These are phyloP conservation scores for Agonopterix heracliana DNA, from an alignment of 2,888 invertebrate species.

Conservation along the genomic window DNA sequence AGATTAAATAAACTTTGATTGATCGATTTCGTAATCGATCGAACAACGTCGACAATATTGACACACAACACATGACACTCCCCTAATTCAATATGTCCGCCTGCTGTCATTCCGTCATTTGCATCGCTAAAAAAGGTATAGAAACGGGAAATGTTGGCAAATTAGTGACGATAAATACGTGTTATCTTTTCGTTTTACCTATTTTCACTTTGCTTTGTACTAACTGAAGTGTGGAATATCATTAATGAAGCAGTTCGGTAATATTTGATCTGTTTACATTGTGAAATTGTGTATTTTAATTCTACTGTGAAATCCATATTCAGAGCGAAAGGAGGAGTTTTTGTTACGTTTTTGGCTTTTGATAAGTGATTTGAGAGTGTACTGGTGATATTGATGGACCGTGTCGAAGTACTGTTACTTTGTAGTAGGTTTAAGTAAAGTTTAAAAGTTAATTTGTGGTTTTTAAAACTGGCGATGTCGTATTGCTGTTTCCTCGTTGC, in stretches of 20 bases:
- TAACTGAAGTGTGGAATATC: slow-evolving; percentile 26
- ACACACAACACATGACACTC: background rate
- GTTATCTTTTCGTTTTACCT: slow-evolving; percentile 47
- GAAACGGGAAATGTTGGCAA: slow-evolving; percentile 68
- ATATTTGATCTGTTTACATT: slow-evolving; percentile 62
- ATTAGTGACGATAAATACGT: slow-evolving; percentile 60
- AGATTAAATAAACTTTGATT: background rate
- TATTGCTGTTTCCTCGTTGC: slow-evolving; percentile 30
- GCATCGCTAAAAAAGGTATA: slow-evolving; percentile 54
- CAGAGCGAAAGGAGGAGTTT: slow-evolving; percentile 54
- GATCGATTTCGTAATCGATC: background rate
- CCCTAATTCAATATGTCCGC: slow-evolving; percentile 36
- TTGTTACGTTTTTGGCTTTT: slow-evolving; percentile 35
- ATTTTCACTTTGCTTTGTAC: slow-evolving; percentile 26
- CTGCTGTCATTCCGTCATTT: slow-evolving; percentile 11
- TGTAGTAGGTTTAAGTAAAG: slow-evolving; percentile 24
- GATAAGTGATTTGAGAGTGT: slow-evolving; percentile 36
- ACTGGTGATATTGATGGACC: slow-evolving; percentile 44
- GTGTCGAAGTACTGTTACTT: slow-evolving; percentile 48
- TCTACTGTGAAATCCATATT: slow-evolving; percentile 45
- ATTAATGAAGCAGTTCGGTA: slow-evolving; percentile 29
- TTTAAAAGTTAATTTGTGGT: slow-evolving; percentile 25
- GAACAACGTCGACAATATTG: too few species aligned
- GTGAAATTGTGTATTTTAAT: slow-evolving; percentile 46
- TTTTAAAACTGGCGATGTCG: slow-evolving; percentile 3